Percentiles rank a stretch among this genome's conserved stretches.
phyloP scores from a whole-genome alignment of 2,113 vertebrate genomes.

The Benitochromis conjunctus region DNA sequence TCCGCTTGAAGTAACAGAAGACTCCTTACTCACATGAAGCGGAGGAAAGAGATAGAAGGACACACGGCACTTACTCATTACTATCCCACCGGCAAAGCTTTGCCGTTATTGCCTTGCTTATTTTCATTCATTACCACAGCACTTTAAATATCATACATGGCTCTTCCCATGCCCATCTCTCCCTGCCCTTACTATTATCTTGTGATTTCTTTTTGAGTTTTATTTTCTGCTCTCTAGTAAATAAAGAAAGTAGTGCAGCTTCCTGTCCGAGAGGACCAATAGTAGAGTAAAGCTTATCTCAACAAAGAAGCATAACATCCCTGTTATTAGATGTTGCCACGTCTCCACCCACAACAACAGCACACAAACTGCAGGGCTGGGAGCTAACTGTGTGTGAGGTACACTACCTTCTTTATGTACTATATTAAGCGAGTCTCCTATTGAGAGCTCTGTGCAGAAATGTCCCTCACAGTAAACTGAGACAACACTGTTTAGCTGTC shows the following conservation, averaged over 20 bases:
- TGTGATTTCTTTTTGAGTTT: rapidly evolving
- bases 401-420: not conserved
- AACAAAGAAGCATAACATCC: not conserved
- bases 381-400: not conserved
- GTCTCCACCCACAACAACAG: not conserved
- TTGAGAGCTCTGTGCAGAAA: not conserved
- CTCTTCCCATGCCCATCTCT: not conserved
- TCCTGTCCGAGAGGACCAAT: not conserved
- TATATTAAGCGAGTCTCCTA: not conserved
- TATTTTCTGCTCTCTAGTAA: not conserved
- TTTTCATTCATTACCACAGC: not conserved
- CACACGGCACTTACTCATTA: not conserved
- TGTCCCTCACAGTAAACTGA: not conserved
- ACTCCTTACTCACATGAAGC: not conserved
- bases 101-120: not conserved
- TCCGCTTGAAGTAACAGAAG: not conserved
- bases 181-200: not conserved
- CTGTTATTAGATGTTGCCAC: not conserved
- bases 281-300: not conserved
- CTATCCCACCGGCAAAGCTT: not conserved
- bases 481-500: not conserved
- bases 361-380: not conserved
- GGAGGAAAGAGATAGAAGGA: not conserved
- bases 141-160: not conserved
- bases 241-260: not conserved